Evolutionary conservation across 2,888 invertebrate species (phyloP).

Genomic region (Drosophila rubida): DNA sequence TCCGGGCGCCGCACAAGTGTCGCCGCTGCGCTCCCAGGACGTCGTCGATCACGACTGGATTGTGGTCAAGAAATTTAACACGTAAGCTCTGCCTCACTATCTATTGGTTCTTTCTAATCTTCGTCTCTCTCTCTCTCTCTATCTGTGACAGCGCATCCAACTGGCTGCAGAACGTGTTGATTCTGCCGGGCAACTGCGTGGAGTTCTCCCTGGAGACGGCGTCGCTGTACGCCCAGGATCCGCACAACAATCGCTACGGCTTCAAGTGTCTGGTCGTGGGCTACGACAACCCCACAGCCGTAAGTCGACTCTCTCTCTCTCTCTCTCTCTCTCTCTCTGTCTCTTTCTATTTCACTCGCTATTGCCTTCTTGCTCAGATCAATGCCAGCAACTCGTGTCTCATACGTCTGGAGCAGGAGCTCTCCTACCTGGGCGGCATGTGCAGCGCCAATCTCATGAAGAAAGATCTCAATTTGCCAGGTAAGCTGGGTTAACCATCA

Average conservation of each 20-base stretch:
- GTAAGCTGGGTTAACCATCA: too few species aligned
- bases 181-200: slow-evolving; percentile 96
- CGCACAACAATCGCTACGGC: slow-evolving; percentile 90
- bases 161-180: slow-evolving; percentile 95
- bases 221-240: slow-evolving; percentile 96
- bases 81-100: slow-evolving; percentile 77
- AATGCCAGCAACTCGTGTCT: slow-evolving; percentile 84
- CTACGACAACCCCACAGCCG: slow-evolving; percentile 90
- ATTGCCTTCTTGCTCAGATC: slow-evolving; percentile 65
- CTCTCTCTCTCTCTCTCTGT: not conserved
- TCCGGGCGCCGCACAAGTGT: slow-evolving; percentile 64
- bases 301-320: slow-evolving; percentile 47
- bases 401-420: slow-evolving; percentile 93
- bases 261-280: slow-evolving; percentile 93
- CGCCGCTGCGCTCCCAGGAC: slow-evolving; percentile 48
- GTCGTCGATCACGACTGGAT: slow-evolving; percentile 86
- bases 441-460: slow-evolving; percentile 96
- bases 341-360: slow-evolving; percentile 2
- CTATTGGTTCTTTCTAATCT: not conserved
- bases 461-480: slow-evolving; percentile 90
- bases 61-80: slow-evolving; percentile 88
- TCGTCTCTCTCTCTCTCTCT: not conserved
- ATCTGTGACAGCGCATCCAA: slow-evolving; percentile 80
- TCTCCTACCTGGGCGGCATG: slow-evolving; percentile 95
- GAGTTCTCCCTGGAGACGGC: slow-evolving; percentile 98